These are phyloP conservation scores for Microctonus aethiopoides DNA, from an alignment of 2,888 invertebrate genomes.

Conservation along the genomic window DNA sequence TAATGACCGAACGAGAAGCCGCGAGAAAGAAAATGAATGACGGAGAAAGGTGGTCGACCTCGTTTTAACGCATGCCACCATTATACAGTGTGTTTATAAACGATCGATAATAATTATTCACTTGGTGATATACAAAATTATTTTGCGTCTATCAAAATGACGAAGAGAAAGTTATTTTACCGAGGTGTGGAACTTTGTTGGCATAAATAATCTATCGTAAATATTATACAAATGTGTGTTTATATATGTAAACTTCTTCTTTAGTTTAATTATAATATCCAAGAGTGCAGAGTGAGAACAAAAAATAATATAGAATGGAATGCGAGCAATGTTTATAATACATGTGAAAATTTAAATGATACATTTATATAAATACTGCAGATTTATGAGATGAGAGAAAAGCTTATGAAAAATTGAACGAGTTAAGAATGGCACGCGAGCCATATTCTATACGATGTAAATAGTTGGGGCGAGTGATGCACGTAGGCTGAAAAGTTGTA, in stretches of 20 bases:
- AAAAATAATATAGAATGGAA: neutral
- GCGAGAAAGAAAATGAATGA: neutral
- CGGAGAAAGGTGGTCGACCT: slow-evolving; percentile 61
- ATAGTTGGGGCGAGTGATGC: slow-evolving; percentile 31
- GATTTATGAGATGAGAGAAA: neutral
- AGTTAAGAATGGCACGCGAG: slow-evolving; percentile 47
- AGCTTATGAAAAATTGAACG: slow-evolving; percentile 15
- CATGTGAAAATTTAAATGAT: neutral
- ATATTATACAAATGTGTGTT: neutral
- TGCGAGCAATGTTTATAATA: neutral
- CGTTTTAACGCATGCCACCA: slow-evolving; percentile 51
- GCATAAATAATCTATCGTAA: neutral
- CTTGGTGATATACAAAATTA: slow-evolving; percentile 29
- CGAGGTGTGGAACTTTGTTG: slow-evolving; percentile 2
- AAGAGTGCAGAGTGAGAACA: neutral
- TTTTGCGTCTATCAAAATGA: slow-evolving; percentile 28
- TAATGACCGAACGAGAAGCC: neutral
- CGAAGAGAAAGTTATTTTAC: slow-evolving; percentile 31
- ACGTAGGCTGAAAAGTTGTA: slow-evolving; percentile 41
- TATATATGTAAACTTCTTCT: neutral
- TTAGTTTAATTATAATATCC: too few relatives aligned
- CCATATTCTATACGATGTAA: slow-evolving; percentile 48
- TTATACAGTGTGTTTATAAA: slow-evolving; percentile 35
- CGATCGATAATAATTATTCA: slow-evolving; percentile 45
- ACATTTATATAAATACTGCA: neutral